Base-by-base conservation (phyloP, 1,140 invertebrate species). In the Anoplolepis gracilipes region DNA sequence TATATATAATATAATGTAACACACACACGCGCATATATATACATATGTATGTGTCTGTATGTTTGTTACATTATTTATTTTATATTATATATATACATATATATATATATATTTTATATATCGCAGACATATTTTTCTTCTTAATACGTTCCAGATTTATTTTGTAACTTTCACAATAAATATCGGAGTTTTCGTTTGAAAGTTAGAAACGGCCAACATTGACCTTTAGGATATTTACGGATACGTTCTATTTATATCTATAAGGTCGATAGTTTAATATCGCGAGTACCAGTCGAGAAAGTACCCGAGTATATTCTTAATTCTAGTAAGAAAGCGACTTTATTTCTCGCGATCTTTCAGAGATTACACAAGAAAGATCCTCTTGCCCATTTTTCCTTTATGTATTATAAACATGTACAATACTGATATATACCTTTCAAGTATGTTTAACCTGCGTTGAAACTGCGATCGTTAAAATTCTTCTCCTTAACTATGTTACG, bases 161-260 rank as follows among this genome's bases (percentile, higher is more conserved):
- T 3, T 55, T 42, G n/a, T 16, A 10, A 42, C 46, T 59, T 11
- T 28, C 10, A 22, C 69, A 11, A 72, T 19, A 70, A 13, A 36
- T 28, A 30, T 22, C 19, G 10, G 33, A 4, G 61, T 30, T 72
- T 59, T 61, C 7, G 28, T 53, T 72, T 10, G 8, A 16, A 70
- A 72, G 19, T 42, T 8, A 22, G 33, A 6, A 59, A 81, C 25
- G 49, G 19, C 28, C 36, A 72, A 46, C 78, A 70, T 72, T 82
- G 78, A 72, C 78, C 67, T 82, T 73, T 72, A 28, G 25, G n/a
- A 42, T 72, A 73, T 72, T 82, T 59, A 53, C 19, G 33, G 67
- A 22, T 33, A 19, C 7, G 11, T 30, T 72, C 53, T 82, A 82
- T 72, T 46, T 46, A 59, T 72, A 81, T 4, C 6, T 42, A 46